These are phyloP conservation scores for Apis cerana DNA, from an alignment of 1,140 invertebrate species.

Conservation along the genomic window DNA sequence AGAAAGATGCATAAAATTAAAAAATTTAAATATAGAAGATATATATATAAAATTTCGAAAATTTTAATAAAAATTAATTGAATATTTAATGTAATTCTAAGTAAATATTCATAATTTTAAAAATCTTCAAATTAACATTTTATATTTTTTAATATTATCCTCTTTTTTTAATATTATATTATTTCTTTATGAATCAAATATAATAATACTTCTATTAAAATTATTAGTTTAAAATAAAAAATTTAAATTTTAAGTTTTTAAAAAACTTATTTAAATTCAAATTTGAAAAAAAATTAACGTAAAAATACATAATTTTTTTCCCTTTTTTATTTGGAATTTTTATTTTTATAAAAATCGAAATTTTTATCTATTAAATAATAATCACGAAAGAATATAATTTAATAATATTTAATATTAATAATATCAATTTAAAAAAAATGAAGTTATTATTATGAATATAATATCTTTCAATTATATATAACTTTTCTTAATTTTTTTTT, in stretches of 20 bases:
- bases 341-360: too few relatives aligned
- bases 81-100: background rate
- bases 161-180: background rate
- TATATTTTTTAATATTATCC: background rate
- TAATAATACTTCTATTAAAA: background rate
- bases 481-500: too few relatives aligned
- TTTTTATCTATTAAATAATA: too few relatives aligned
- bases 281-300: background rate
- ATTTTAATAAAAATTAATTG: background rate
- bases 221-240: background rate
- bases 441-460: background rate
- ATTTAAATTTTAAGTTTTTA: background rate
- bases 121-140: background rate
- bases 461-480: too few relatives aligned
- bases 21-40: too few relatives aligned
- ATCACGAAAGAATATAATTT: too few relatives aligned
- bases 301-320: background rate
- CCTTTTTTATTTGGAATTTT: too few relatives aligned
- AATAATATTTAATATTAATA: too few relatives aligned
- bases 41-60: background rate
- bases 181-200: background rate
- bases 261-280: background rate
- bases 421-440: too few relatives aligned
- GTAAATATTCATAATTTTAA: background rate
- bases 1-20: background rate